Evolutionary conservation across 2,797 vertebrate genomes (phyloP).

Genomic region (Sylvilagus floridanus): DNA sequence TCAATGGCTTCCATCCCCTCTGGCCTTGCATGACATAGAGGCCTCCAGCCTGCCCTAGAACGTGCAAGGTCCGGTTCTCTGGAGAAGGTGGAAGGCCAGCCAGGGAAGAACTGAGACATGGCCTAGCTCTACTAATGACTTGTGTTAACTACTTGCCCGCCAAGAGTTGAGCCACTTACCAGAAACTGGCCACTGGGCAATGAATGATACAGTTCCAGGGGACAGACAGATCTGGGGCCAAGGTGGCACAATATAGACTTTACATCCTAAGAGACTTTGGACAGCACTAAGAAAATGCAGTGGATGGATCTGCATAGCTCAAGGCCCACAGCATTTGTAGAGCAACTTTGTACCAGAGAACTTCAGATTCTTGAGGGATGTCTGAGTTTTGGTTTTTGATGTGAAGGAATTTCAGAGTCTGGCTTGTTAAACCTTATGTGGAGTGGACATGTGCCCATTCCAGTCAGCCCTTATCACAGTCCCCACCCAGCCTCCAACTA

Average conservation of each 20-base stretch:
- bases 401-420: constrained; percentile 1
- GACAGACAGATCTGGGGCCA: not conserved
- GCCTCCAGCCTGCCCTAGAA: not conserved
- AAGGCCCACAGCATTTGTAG: not conserved
- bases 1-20: not conserved
- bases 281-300: constrained; percentile 21
- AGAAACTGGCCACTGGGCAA: not conserved
- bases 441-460: not conserved
- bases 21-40: not conserved
- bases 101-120: not conserved
- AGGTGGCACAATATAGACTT: not conserved
- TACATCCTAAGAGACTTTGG: not conserved
- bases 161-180: not conserved
- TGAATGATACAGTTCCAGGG: not conserved
- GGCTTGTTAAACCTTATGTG: not conserved
- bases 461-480: not conserved
- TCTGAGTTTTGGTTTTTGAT: constrained; percentile 41
- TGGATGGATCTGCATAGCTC: not conserved
- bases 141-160: not conserved
- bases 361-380: not conserved
- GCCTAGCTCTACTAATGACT: not conserved
- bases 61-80: not conserved
- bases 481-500: not conserved
- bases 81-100: not conserved
- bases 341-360: not conserved